Percentiles rank a stretch among this genome's conserved stretches.
phyloP scores from a whole-genome alignment of 2,113 vertebrate genomes.

The Neomonachus schauinslandi region DNA sequence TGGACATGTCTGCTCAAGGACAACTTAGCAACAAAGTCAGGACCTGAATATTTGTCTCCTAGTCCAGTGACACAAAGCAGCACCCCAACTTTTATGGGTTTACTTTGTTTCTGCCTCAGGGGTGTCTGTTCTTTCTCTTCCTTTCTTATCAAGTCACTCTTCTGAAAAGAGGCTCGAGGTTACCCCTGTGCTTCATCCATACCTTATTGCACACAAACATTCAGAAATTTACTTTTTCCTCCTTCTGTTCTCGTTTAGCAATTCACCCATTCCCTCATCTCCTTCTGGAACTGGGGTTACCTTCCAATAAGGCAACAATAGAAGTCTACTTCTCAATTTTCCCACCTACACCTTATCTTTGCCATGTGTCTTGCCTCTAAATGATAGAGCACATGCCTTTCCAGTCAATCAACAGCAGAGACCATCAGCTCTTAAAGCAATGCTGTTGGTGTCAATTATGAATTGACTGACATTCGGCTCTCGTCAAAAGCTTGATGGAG shows the following conservation, averaged over 20 bases:
- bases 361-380: not conserved
- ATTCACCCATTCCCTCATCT: not conserved
- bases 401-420: not conserved
- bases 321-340: not conserved
- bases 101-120: not conserved
- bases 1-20: not conserved
- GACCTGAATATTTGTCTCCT: not conserved
- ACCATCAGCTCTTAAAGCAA: not conserved
- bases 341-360: not conserved
- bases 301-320: not conserved
- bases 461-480: not conserved
- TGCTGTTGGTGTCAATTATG: not conserved
- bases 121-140: not conserved
- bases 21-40: not conserved
- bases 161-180: not conserved
- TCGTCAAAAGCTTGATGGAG: not conserved
- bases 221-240: not conserved
- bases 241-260: not conserved
- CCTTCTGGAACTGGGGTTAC: not conserved
- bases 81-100: not conserved
- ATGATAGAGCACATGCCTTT: not conserved
- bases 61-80: not conserved
- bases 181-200: not conserved
- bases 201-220: not conserved
- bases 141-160: not conserved